Conservation (phyloP, 2,888 invertebrate genomes). For the Neoaliturus tenellus region DNA sequence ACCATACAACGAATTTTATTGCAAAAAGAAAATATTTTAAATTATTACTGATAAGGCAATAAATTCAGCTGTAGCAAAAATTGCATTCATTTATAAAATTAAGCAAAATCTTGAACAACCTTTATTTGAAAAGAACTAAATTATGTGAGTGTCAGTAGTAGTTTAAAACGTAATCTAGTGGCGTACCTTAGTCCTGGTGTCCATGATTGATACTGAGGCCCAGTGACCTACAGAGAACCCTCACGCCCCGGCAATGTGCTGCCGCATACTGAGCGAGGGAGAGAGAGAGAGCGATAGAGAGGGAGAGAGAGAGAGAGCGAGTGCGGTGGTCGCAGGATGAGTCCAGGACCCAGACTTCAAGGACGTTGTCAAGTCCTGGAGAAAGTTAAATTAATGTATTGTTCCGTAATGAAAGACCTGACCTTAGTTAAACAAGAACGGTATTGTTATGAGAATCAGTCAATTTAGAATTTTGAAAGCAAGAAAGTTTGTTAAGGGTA, state of each 20-base stretch:
- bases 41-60: no score
- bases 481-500: no score
- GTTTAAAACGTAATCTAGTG: not conserved
- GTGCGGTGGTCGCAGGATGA: slow-evolving; percentile 12
- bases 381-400: slow-evolving; percentile 16
- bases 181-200: slow-evolving; percentile 16
- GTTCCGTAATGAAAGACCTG: slow-evolving; percentile 19
- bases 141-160: no score
- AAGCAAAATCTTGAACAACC: no score
- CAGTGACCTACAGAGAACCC: slow-evolving; percentile 13
- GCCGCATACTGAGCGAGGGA: not conserved
- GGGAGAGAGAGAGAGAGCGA: slow-evolving; percentile 24
- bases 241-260: slow-evolving; percentile 4
- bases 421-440: not conserved
- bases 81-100: no score
- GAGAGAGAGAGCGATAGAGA: not conserved
- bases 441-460: not conserved
- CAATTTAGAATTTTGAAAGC: no score
- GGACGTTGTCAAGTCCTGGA: slow-evolving; percentile 12
- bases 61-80: no score
- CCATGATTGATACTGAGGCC: slow-evolving; percentile 37
- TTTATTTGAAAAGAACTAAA: no score
- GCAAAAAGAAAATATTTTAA: no score
- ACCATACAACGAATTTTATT: no score
- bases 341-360: slow-evolving; percentile 4